Evolutionary conservation across 2,888 invertebrate species (phyloP).

Genomic region (Netelia fuscicornis): DNA sequence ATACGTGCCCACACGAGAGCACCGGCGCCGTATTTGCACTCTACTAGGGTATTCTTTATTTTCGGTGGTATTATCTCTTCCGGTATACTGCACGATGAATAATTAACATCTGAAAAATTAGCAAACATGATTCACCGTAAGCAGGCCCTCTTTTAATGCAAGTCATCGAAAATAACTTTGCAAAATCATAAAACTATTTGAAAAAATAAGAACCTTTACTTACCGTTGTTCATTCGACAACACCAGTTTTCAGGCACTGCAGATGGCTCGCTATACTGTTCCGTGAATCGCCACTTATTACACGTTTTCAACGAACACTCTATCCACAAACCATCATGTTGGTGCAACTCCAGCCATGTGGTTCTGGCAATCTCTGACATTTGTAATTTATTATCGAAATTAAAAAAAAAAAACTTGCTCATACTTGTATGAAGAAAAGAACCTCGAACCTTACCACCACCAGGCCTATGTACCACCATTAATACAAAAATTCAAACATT

Average conservation of each 20-base stretch:
- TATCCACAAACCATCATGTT: conserved; percentile 87
- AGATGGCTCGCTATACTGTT: conserved; percentile 86
- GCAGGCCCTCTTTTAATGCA: neutral
- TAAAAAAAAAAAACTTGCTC: too few species aligned
- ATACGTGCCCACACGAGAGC: conserved; percentile 89
- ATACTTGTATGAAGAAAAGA: too few species aligned
- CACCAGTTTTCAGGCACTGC: conserved; percentile 88
- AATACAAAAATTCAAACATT: too few species aligned
- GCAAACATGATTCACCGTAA: neutral
- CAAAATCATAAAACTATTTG: conserved; percentile 21
- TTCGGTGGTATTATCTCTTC: conserved; percentile 85
- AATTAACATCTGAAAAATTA: conserved; percentile 81
- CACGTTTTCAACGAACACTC: conserved; percentile 87
- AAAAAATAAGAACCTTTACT: conserved; percentile 49
- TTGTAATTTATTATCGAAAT: too few species aligned
- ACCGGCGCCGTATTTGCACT: conserved; percentile 88
- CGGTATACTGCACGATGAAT: conserved; percentile 86
- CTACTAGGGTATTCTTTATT: conserved; percentile 87
- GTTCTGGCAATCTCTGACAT: conserved; percentile 67
- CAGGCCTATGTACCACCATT: too few species aligned
- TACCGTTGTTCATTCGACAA: conserved; percentile 88
- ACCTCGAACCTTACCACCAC: too few species aligned
- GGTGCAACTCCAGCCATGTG: conserved; percentile 85
- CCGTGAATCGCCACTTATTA: conserved; percentile 87
- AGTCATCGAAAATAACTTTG: conserved; percentile 19